phyloP scores from a whole-genome alignment of 2,113 vertebrate species.

The Gymnarchus niloticus region DNA sequence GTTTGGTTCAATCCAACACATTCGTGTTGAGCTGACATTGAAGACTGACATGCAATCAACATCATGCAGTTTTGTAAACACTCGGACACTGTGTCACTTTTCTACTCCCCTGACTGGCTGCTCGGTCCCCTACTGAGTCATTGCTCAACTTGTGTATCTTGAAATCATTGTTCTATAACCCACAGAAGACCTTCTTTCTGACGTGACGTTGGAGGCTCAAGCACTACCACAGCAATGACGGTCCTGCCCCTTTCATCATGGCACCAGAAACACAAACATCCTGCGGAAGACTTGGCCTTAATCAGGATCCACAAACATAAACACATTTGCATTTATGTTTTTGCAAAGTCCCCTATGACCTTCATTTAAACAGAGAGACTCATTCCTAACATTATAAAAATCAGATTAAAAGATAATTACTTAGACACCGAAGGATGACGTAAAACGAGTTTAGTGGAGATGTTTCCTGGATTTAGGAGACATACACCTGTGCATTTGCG shows the following conservation, averaged over 20 bases:
- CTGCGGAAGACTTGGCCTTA: neutral
- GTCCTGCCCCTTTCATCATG: no score
- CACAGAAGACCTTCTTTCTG: neutral
- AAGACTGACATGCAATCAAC: neutral
- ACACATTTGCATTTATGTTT: no score
- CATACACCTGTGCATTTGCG: neutral
- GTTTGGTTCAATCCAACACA: neutral
- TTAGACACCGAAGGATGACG: neutral
- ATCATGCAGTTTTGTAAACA: constrained; percentile 7
- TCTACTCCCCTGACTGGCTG: neutral
- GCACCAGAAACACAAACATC: neutral
- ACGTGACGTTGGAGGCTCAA: no score
- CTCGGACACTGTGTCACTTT: neutral
- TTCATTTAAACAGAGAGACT: neutral
- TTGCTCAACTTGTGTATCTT: neutral
- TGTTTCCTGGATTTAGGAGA: neutral
- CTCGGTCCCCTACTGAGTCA: neutral
- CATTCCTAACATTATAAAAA: neutral
- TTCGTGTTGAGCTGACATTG: neutral
- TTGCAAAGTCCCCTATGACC: neutral
- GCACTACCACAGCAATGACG: no score
- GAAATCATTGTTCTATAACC: neutral
- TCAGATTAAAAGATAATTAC: neutral
- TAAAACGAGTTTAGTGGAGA: neutral
- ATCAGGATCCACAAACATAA: neutral